phyloP scores from a whole-genome alignment of 2,888 invertebrate genomes.

The Odontocolon sp. region DNA sequence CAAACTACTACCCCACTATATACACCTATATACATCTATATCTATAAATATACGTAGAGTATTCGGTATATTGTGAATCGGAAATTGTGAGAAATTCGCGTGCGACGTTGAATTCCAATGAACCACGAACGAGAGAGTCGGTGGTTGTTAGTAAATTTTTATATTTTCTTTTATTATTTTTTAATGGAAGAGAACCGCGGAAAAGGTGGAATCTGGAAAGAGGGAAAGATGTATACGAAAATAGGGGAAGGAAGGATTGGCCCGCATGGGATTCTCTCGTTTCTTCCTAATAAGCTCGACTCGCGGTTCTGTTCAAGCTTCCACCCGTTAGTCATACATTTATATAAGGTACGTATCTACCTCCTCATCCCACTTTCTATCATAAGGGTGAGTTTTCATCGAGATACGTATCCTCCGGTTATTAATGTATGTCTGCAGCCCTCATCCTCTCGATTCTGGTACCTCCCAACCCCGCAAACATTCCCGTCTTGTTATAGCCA shows the following conservation, averaged over 20 bases:
- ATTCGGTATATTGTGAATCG: too few relatives aligned
- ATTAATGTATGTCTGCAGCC: constrained; percentile 79
- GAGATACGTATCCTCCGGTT: constrained; percentile 78
- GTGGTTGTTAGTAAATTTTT: constrained; percentile 23
- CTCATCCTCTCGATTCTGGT: constrained; percentile 56
- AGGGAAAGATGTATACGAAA: constrained; percentile 50
- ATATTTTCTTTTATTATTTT: constrained; percentile 11
- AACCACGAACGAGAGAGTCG: constrained; percentile 4
- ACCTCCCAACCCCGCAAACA: background rate
- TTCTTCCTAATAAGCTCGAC: constrained; percentile 55
- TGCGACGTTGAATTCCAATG: constrained; percentile 5
- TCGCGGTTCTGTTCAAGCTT: constrained; percentile 50
- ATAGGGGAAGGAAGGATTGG: constrained; percentile 54
- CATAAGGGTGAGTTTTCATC: constrained; percentile 67
- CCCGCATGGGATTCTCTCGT: constrained; percentile 51
- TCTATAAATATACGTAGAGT: background rate
- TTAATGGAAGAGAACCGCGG: background rate
- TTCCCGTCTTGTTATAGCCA: constrained; percentile 34
- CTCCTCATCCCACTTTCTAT: constrained; percentile 58
- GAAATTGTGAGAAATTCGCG: constrained; percentile 5
- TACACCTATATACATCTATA: constrained; percentile 24
- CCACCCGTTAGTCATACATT: constrained; percentile 77
- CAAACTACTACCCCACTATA: constrained; percentile 14
- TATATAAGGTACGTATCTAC: constrained; percentile 75
- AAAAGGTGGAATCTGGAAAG: background rate